Conservation (phyloP, 2,113 vertebrate genomes). For the Tragelaphus imberbis region DNA sequence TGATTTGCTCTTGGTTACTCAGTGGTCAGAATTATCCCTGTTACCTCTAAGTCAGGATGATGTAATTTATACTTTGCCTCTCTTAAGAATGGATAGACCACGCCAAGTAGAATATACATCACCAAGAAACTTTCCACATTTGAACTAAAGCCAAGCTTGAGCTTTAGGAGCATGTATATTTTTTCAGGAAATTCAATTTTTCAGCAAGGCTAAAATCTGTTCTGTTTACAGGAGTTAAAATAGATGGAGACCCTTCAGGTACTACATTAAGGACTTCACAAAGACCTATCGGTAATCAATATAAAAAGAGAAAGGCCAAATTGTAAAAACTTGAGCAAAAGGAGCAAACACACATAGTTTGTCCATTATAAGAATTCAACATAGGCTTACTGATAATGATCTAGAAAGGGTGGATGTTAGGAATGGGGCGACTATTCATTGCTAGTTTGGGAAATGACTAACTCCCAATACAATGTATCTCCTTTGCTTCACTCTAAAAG, state of each 20-base stretch:
- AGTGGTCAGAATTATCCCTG: conserved; percentile 13
- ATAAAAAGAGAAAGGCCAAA: not conserved
- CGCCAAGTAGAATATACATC: conserved; percentile 13
- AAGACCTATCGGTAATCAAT: not conserved
- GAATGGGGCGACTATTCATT: not conserved
- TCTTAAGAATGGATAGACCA: conserved; percentile 24
- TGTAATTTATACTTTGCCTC: not conserved
- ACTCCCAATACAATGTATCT: not conserved
- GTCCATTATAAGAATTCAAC: accelerated
- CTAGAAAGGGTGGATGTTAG: not conserved
- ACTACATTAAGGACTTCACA: conserved; percentile 25
- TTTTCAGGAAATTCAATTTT: conserved; percentile 2
- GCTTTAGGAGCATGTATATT: not conserved
- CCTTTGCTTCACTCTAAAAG: not conserved
- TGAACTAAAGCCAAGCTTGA: conserved; percentile 22
- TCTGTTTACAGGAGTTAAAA: conserved; percentile 25
- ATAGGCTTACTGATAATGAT: not conserved
- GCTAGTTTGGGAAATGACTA: not conserved
- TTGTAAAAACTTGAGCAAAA: not conserved
- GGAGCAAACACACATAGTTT: not conserved
- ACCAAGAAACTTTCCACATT: not conserved
- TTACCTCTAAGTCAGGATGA: not conserved
- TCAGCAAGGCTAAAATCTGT: conserved; percentile 20
- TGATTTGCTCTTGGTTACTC: conserved; percentile 35
- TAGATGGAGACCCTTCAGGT: not conserved